These are phyloP conservation scores for Palythoa grandiflora DNA, from an alignment of 92 coral and sea anemone species.

Conservation along the genomic window DNA sequence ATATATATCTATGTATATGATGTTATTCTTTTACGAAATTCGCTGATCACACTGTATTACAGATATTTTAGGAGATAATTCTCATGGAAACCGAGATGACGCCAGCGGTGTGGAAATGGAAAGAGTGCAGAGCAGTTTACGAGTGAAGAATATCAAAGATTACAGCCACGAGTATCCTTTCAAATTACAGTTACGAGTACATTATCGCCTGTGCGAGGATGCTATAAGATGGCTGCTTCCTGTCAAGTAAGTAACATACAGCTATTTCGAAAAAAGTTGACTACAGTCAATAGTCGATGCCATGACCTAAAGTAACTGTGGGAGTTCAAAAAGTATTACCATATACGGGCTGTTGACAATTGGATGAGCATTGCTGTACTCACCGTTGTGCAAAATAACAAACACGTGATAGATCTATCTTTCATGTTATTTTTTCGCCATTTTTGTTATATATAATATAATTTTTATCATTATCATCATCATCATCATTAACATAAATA, in stretches of 20 bases:
- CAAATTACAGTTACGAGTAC: conserved; percentile 68
- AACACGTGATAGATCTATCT: too few species aligned
- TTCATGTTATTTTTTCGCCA: too few species aligned
- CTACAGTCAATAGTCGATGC: too few species aligned
- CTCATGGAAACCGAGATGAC: conserved; percentile 3
- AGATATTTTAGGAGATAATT: background rate
- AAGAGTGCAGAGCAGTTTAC: background rate
- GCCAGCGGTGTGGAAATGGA: background rate
- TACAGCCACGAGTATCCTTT: conserved; percentile 65
- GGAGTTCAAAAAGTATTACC: too few species aligned
- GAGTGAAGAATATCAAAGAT: conserved; percentile 1
- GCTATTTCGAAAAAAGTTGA: background rate
- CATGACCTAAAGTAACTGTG: too few species aligned
- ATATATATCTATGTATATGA: too few species aligned
- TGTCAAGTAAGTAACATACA: conserved; percentile 60
- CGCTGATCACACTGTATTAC: background rate
- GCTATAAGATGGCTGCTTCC: conserved; percentile 79
- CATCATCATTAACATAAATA: too few species aligned
- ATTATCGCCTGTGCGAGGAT: conserved; percentile 86
- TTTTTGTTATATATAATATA: too few species aligned
- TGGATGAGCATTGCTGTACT: too few species aligned
- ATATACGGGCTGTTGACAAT: too few species aligned
- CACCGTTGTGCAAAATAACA: too few species aligned
- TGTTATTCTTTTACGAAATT: background rate
- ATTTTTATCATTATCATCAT: too few species aligned